These are phyloP conservation scores for Troides oblongomaculatus DNA, from an alignment of 2,888 invertebrate genomes.

Conservation along the genomic window DNA sequence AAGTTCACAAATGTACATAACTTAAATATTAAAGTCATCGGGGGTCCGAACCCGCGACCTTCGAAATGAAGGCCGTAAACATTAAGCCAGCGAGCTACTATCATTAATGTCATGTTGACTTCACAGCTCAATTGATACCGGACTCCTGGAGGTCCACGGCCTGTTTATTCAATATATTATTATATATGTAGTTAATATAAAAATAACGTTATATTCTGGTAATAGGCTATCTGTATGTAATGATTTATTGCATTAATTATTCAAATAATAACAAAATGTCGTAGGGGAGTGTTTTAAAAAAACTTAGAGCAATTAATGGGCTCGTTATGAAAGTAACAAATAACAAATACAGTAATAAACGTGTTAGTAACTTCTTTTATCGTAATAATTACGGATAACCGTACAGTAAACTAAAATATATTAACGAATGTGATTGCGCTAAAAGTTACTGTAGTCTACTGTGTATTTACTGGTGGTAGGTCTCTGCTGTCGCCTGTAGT, in stretches of 20 bases:
- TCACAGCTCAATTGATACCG: too few relatives aligned
- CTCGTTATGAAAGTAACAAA: conserved; percentile 4
- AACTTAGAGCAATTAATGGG: background rate
- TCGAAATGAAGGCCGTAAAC: too few relatives aligned
- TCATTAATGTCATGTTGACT: too few relatives aligned
- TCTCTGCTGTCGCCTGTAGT: too few relatives aligned
- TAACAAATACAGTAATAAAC: conserved; percentile 20
- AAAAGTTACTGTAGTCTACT: background rate
- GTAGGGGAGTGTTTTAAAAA: background rate
- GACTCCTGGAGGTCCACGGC: too few relatives aligned
- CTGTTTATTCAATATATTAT: too few relatives aligned
- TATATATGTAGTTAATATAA: background rate
- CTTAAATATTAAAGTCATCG: too few relatives aligned
- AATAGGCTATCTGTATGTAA: background rate
- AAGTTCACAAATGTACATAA: too few relatives aligned
- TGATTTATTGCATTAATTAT: background rate
- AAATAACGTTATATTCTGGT: background rate
- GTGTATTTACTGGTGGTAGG: too few relatives aligned
- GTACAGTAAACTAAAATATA: background rate
- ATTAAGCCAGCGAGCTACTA: too few relatives aligned
- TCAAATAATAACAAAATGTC: conserved; percentile 11
- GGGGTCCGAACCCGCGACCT: too few relatives aligned
- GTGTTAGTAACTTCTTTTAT: conserved; percentile 17
- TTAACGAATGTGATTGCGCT: background rate
- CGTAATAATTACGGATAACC: background rate